phyloP scores from a whole-genome alignment of 2,113 vertebrate species.

The Perognathus longimembris region DNA sequence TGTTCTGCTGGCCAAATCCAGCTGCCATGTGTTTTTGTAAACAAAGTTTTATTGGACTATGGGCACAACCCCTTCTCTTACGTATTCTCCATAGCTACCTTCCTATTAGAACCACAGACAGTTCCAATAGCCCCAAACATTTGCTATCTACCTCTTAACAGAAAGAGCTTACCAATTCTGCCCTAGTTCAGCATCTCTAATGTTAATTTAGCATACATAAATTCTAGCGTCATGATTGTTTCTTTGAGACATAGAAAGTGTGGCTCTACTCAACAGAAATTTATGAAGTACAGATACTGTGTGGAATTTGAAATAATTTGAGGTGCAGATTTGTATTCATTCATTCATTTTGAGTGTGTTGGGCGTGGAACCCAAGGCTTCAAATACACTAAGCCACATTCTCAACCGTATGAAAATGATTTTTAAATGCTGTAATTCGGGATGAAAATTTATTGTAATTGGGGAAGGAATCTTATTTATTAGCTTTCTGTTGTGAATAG shows the following conservation, averaged over 20 bases:
- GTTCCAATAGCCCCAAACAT: neutral
- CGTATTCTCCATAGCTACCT: neutral
- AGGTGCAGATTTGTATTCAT: constrained; percentile 28
- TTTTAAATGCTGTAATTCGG: constrained; percentile 38
- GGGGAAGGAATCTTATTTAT: neutral
- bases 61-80: neutral
- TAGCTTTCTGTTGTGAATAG: neutral
- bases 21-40: neutral
- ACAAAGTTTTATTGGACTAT: constrained; percentile 37
- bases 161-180: neutral
- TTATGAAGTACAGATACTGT: constrained; percentile 56
- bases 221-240: constrained; percentile 14
- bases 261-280: constrained; percentile 50
- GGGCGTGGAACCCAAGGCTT: neutral
- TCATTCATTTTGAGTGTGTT: constrained; percentile 11
- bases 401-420: neutral
- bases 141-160: neutral
- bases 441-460: constrained; percentile 28
- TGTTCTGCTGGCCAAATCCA: neutral
- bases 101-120: neutral
- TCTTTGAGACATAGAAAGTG: constrained; percentile 54
- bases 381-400: neutral
- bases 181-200: constrained; percentile 2
- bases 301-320: constrained; percentile 41
- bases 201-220: constrained; percentile 24